Evolutionary conservation across 2,113 vertebrate species (phyloP), one percentile per base, ranked within the genome.

Genomic region (Rhombomys opimus): DNA sequence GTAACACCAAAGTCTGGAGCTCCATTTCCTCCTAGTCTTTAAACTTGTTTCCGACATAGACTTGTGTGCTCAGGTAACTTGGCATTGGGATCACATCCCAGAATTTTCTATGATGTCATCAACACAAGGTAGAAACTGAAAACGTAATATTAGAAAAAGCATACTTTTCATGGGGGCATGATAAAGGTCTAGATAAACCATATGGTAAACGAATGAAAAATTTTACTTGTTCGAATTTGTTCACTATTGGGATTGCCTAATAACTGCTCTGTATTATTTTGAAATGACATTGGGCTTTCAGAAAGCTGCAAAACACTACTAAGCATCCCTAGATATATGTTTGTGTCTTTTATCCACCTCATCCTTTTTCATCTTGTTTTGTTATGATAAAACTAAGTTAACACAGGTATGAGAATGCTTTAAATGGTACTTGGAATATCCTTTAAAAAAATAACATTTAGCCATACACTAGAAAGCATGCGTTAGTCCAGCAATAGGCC

Each of bases 161-260:
- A 9, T 68, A 76, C 18, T 93, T 89, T 93, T 75, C 41, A 77
- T 2, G 35, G 35, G 89, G 38, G 80, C 7, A 87, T 93, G 35
- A 65, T 41, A 38, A 73, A 87, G 57, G 75, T 87, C 41, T 90
- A 89, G 50, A 11, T 63, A 91, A 91, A 77, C 10, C 3, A 30
- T 76, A 89, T 91, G n/a, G 50, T 38, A 81, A 91, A 95, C 65
- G 67, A 94, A 93, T 75, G 68, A 30, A 65, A 87, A 75, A 92
- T 89, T 91, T 87, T 95, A 89, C 75, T 63, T 27, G 57, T 76
- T 68, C 52, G 80, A 85, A n/a, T 25, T 85, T 65, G 8, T 85
- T 91, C 38, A 80, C 20, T 81, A 63, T 70, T 76, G 65, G 22
- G 14, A 12, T 63, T 95, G 52, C 13, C 52, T 67, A 75, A 22